A percentile compares a stretch with the other conserved stretches of the same genome.
Conservation (phyloP, 2,888 invertebrate genomes). For the Ctena decussata region DNA sequence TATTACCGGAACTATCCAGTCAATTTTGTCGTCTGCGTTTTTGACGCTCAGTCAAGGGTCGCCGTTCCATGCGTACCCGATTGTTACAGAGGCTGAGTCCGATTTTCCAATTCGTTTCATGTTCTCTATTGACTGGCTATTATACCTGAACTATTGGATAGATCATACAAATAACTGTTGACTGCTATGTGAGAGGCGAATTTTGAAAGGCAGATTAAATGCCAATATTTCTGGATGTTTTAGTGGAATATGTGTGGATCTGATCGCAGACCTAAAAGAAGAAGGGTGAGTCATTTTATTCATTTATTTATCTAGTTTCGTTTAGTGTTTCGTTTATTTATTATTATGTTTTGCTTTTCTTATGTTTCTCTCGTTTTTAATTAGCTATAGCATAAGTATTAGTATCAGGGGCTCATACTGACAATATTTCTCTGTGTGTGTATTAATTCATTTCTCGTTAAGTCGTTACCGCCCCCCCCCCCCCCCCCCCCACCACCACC, state of each 20-base stretch:
- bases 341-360: too few relatives aligned
- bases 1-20: too few relatives aligned
- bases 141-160: neutral
- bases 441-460: too few relatives aligned
- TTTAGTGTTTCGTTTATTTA: too few relatives aligned
- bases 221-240: neutral
- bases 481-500: too few relatives aligned
- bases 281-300: neutral
- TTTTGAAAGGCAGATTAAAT: neutral
- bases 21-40: too few relatives aligned
- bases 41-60: too few relatives aligned
- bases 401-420: too few relatives aligned
- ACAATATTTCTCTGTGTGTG: too few relatives aligned
- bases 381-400: too few relatives aligned
- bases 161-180: neutral
- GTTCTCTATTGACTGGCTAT: neutral
- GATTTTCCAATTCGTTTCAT: neutral
- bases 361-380: too few relatives aligned
- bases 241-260: slow-evolving; percentile 6
- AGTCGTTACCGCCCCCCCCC: too few relatives aligned
- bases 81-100: neutral
- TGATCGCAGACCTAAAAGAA: neutral
- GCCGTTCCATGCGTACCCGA: neutral
- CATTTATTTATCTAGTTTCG: neutral
- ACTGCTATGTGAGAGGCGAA: neutral